These are phyloP conservation scores for Solea solea DNA, from an alignment of 2,113 vertebrate species.

Conservation along the genomic window DNA sequence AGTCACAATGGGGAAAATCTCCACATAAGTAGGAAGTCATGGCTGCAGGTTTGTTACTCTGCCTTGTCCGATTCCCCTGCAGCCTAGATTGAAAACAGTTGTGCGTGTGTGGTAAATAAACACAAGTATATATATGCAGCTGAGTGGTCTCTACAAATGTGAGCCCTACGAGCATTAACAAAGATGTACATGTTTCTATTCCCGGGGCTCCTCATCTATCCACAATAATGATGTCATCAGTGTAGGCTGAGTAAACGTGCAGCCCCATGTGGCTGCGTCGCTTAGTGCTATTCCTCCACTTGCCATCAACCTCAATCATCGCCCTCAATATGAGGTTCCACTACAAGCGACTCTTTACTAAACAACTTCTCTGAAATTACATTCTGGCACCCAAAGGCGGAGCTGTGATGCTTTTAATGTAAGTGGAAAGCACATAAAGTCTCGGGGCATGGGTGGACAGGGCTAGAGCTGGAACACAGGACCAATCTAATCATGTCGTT, in stretches of 20 bases:
- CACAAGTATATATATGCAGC: no score
- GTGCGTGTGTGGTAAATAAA: no score
- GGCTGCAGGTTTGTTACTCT: no score
- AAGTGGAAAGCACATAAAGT: slow-evolving; percentile 41
- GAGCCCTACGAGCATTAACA: not conserved
- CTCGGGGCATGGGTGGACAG: not conserved
- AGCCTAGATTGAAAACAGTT: not conserved
- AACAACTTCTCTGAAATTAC: slow-evolving; percentile 51
- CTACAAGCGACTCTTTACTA: slow-evolving; percentile 41
- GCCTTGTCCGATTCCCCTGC: no score
- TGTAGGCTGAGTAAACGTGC: slow-evolving; percentile 30
- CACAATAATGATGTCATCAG: slow-evolving; percentile 43
- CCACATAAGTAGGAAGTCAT: not conserved
- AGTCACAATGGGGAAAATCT: no score
- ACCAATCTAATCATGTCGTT: slow-evolving; percentile 63
- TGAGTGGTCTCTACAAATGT: not conserved
- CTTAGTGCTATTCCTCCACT: slow-evolving; percentile 27
- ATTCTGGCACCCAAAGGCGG: slow-evolving; percentile 33
- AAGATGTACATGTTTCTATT: slow-evolving; percentile 17
- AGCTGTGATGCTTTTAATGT: slow-evolving; percentile 49
- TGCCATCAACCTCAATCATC: slow-evolving; percentile 58
- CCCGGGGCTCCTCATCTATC: slow-evolving; percentile 30
- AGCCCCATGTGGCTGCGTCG: slow-evolving; percentile 18
- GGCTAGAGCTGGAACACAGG: slow-evolving; percentile 36
- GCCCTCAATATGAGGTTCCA: slow-evolving; percentile 48